These are phyloP conservation scores for Achatina immaculata DNA, from an alignment of 1,140 invertebrate species.

Conservation along the genomic window DNA sequence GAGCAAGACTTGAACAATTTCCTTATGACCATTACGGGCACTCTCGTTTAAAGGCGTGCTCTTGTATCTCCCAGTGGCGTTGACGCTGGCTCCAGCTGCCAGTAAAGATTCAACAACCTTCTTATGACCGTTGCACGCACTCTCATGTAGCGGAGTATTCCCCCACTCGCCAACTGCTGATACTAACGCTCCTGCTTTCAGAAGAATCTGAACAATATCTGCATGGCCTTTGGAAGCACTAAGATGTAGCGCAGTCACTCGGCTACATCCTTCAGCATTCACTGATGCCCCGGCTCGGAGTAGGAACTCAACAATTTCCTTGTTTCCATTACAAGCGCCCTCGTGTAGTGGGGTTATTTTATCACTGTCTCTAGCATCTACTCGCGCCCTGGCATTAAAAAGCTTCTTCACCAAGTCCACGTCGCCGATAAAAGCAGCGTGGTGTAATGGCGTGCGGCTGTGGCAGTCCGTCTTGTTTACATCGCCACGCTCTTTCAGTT, in stretches of 20 bases:
- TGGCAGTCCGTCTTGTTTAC: too few relatives aligned
- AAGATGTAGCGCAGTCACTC: constrained; percentile 61
- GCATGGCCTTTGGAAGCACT: constrained; percentile 60
- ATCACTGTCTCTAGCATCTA: too few relatives aligned
- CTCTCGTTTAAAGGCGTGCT: too few relatives aligned
- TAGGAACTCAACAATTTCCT: constrained; percentile 49
- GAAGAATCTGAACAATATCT: constrained; percentile 49
- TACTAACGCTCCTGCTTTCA: constrained; percentile 50
- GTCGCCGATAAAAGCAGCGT: too few relatives aligned
- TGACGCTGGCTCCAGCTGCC: too few relatives aligned
- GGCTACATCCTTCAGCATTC: constrained; percentile 55
- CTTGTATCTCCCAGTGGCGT: too few relatives aligned
- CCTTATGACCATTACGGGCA: too few relatives aligned
- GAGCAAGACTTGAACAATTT: constrained; percentile 37
- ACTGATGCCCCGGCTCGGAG: constrained; percentile 56
- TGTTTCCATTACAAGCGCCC: constrained; percentile 50
- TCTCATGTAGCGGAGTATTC: constrained; percentile 59
- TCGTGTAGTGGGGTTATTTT: too few relatives aligned
- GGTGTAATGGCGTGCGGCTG: too few relatives aligned
- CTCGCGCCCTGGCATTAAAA: too few relatives aligned
- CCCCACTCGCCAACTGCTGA: constrained; percentile 48
- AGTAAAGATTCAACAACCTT: constrained; percentile 43
- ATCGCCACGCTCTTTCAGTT: too few relatives aligned
- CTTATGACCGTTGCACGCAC: constrained; percentile 53
- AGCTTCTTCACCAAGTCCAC: too few relatives aligned